A percentile compares a stretch with the other conserved stretches of the same genome.
phyloP scores from a whole-genome alignment of 2,113 vertebrate species.

The Felis chaus region DNA sequence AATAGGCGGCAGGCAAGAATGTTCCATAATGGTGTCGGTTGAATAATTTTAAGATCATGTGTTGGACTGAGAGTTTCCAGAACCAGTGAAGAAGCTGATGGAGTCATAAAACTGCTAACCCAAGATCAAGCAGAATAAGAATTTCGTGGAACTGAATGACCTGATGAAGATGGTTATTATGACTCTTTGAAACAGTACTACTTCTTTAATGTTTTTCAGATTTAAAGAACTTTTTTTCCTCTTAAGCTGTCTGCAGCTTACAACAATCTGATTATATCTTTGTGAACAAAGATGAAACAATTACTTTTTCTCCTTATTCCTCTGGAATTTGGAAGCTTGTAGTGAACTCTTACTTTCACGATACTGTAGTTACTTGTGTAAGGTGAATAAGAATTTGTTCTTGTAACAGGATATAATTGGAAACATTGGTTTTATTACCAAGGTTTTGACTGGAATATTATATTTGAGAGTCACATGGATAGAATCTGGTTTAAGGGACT shows the following conservation, averaged over 20 bases:
- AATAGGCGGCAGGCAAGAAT: not conserved
- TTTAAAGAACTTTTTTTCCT: slow-evolving; percentile 23
- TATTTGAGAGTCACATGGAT: not conserved
- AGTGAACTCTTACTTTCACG: slow-evolving; percentile 5
- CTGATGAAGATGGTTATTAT: not conserved
- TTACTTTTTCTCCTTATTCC: not conserved
- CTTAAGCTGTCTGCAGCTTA: not conserved
- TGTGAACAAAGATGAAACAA: not conserved
- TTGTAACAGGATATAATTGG: not conserved
- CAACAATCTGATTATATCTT: not conserved
- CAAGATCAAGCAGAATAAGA: not conserved
- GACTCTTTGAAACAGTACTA: not conserved
- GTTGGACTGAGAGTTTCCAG: not conserved
- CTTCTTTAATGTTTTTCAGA: not conserved
- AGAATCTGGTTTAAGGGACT: not conserved
- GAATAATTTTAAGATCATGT: not conserved
- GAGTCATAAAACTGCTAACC: not conserved
- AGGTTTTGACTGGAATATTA: not conserved
- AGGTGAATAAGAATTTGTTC: not conserved
- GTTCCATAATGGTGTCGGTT: not conserved
- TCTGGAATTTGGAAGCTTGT: not conserved
- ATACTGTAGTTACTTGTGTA: not conserved
- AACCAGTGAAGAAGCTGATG: not conserved
- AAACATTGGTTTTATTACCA: not conserved
- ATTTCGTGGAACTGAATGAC: not conserved